These are phyloP conservation scores for Solea senegalensis DNA, from an alignment of 2,113 vertebrate genomes.

Conservation along the genomic window DNA sequence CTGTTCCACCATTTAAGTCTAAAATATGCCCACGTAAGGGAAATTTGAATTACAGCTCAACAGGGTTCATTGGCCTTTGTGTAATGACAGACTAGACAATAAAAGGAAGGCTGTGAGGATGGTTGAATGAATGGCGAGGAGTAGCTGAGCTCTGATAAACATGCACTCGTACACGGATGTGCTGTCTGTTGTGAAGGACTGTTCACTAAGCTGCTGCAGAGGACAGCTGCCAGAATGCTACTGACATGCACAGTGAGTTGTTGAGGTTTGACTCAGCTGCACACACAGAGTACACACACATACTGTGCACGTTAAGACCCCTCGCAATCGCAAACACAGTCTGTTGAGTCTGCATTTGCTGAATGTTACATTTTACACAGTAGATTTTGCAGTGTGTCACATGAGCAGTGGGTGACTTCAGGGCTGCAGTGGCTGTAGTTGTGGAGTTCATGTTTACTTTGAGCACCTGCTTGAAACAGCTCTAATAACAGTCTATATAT, in stretches of 20 bases:
- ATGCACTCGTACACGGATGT: background rate
- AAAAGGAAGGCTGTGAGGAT: constrained; percentile 18
- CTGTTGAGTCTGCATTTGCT: constrained; percentile 6
- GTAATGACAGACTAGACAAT: constrained; percentile 18
- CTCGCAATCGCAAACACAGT: constrained; percentile 2
- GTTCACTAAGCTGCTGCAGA: constrained; percentile 39
- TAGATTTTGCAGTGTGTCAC: background rate
- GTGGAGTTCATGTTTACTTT: background rate
- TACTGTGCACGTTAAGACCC: background rate
- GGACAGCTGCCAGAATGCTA: constrained; percentile 41
- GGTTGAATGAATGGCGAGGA: background rate
- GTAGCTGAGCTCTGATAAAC: constrained; percentile 25
- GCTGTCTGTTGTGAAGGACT: constrained; percentile 6
- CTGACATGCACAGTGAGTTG: background rate
- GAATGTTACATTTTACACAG: background rate
- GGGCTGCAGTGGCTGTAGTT: background rate
- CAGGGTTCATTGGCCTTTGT: constrained; percentile 2
- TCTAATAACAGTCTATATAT: background rate
- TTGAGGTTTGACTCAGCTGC: constrained; percentile 4
- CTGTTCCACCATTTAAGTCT: background rate
- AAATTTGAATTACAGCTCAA: constrained; percentile 8
- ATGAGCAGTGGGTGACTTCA: background rate
- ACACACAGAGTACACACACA: background rate
- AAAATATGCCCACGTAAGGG: constrained; percentile 30
- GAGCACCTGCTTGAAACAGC: background rate